Evolutionary conservation across 2,113 vertebrate genomes (phyloP).

Genomic region (Nothobranchius kuhntae): DNA sequence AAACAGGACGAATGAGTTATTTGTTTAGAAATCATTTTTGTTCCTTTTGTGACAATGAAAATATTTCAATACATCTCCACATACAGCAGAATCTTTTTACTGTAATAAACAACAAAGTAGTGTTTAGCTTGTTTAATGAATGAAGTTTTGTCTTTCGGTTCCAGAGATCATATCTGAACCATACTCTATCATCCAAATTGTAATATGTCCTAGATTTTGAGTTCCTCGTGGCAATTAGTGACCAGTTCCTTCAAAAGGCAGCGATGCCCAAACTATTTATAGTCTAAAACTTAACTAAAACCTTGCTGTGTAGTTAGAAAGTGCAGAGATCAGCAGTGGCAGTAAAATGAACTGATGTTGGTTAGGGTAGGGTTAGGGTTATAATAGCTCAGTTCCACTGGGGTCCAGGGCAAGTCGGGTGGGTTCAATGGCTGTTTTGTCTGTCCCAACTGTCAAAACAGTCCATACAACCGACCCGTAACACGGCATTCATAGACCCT

Average conservation of each 20-base stretch:
- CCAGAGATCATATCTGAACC: background rate
- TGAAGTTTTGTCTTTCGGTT: background rate
- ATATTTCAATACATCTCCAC: background rate
- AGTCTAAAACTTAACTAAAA: background rate
- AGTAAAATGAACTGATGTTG: slow-evolving; percentile 3
- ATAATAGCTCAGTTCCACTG: too few relatives aligned
- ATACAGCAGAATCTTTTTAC: background rate
- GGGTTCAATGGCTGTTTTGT: too few relatives aligned
- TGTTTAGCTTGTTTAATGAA: background rate
- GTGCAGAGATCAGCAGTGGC: background rate
- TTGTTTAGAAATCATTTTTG: too few relatives aligned
- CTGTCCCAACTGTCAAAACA: too few relatives aligned
- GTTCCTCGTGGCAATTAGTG: background rate
- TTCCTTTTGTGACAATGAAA: background rate
- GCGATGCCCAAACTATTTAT: background rate
- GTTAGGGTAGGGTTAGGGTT: background rate
- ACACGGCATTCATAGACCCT: too few relatives aligned
- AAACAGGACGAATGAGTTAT: too few relatives aligned
- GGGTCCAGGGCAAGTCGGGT: too few relatives aligned
- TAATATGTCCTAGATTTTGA: background rate
- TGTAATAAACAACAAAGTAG: background rate
- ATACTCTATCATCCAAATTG: background rate
- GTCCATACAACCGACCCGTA: too few relatives aligned
- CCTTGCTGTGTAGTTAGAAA: background rate
- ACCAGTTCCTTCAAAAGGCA: slow-evolving; percentile 17